Conservation (phyloP, 2,888 invertebrate genomes). For the Thumatha senex region DNA sequence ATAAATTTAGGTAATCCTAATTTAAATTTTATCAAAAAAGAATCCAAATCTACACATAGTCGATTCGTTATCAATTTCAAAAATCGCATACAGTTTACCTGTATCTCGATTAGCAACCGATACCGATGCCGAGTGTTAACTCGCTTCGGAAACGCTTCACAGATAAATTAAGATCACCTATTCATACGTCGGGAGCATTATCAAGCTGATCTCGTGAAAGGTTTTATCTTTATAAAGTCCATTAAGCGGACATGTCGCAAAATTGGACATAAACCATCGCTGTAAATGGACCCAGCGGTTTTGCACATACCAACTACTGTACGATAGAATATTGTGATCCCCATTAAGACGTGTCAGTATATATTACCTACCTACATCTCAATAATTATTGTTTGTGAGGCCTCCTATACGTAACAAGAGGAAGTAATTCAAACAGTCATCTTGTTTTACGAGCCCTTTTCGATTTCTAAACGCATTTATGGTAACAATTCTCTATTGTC, state of each 20-base stretch:
- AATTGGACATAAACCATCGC: constrained; percentile 61
- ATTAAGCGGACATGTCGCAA: constrained; percentile 70
- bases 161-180: constrained; percentile 80
- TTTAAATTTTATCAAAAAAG: constrained; percentile 56
- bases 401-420: constrained; percentile 54
- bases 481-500: constrained; percentile 49
- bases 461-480: constrained; percentile 64
- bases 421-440: constrained; percentile 67
- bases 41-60: constrained; percentile 47
- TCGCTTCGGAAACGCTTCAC: constrained; percentile 61
- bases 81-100: constrained; percentile 66
- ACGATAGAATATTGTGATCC: constrained; percentile 38
- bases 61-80: constrained; percentile 58
- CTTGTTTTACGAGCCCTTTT: constrained; percentile 65
- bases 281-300: constrained; percentile 50
- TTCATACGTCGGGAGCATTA: constrained; percentile 75
- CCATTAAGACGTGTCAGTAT: constrained; percentile 66
- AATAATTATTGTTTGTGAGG: constrained; percentile 62
- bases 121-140: constrained; percentile 63
- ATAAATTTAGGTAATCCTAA: too few species aligned
- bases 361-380: constrained; percentile 71
- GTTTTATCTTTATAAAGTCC: constrained; percentile 67
- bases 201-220: constrained; percentile 68
- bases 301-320: constrained; percentile 10
- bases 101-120: constrained; percentile 67